Conservation (phyloP, 2,797 vertebrate genomes). For the Coranthus polyacanthus region DNA sequence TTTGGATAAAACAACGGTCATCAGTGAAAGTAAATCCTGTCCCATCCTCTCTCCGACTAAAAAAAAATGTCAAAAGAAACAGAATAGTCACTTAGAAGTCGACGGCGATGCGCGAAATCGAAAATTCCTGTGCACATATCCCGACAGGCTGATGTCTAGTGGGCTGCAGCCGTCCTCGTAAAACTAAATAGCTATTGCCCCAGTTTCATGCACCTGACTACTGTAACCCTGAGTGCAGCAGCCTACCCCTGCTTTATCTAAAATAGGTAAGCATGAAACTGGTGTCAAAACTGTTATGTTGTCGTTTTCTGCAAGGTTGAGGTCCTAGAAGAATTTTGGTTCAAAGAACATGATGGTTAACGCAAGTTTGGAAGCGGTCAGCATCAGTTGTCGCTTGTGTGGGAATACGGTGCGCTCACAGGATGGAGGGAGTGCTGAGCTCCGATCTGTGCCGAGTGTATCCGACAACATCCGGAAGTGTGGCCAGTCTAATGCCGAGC, state of each 20-base stretch:
- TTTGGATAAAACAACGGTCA: slow-evolving; percentile 60
- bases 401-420: slow-evolving; percentile 67
- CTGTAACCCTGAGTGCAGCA: slow-evolving; percentile 43
- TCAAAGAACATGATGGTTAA: slow-evolving; percentile 34
- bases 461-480: slow-evolving; percentile 76
- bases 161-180: slow-evolving; percentile 68
- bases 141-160: slow-evolving; percentile 57
- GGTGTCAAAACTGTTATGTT: not conserved
- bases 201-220: slow-evolving; percentile 68
- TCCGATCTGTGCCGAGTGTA: slow-evolving; percentile 69
- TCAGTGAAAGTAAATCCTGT: slow-evolving; percentile 57
- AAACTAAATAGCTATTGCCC: slow-evolving; percentile 75
- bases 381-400: slow-evolving; percentile 72
- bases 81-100: slow-evolving; percentile 47
- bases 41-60: slow-evolving; percentile 32
- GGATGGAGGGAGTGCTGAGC: slow-evolving; percentile 51
- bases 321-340: slow-evolving; percentile 18
- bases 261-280: slow-evolving; percentile 31
- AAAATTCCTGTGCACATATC: slow-evolving; percentile 51
- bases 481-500: not conserved
- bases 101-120: slow-evolving; percentile 19
- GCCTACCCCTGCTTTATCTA: slow-evolving; percentile 26
- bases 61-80: slow-evolving; percentile 4
- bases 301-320: slow-evolving; percentile 7
- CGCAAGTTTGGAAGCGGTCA: slow-evolving; percentile 76